Base-by-base conservation (phyloP, 2,888 invertebrate species). In the Baccha elongata region DNA sequence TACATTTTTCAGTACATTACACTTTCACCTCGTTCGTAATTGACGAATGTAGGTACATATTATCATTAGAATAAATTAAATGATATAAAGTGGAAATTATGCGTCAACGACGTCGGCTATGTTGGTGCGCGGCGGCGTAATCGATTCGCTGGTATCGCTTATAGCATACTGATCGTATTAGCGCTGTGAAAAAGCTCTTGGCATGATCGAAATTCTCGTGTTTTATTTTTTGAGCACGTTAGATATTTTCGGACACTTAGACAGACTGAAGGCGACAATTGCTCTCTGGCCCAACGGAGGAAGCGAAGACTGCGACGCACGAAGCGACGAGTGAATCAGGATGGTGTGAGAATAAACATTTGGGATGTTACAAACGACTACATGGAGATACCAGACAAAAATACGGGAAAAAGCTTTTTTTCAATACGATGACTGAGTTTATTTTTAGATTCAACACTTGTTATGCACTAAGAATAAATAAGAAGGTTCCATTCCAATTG, bases 211-310 rank as follows among this genome's bases (percentile, higher is more conserved):
- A n/a, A 29, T 67, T 40, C 40, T 13, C 23, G 23, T 23, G 17
- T 55, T 15, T 17, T 37, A 19, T 29, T 21, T 55, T 62, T 68
- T 65, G 71, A 64, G 72, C 52, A 79, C 40, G 46, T 76, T 73
- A 83, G 83, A 83, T 83, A 83, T 83, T 83, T 83, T 83, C 67
- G 72, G 78, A 83, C 65, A 58, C 78, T 78, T 60, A 78, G 72
- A 68, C 50, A 73, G 78, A 68, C 50, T 68, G 78, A 78, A 78
- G 67, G 72, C 72, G 72, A 68, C 83, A 73, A 78, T 62, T 68
- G 67, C 62, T 64, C 46, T 17, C 40, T 48, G 32, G 48, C 37
- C 17, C 67, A 50, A 15, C 50, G 37, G 15, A 65, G 26, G 29
- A 60, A 17, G 6, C 13, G n/a, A 53, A 19, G 32, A 19, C 10